Percentiles rank a stretch among this genome's conserved stretches.
Evolutionary conservation across 2,797 vertebrate genomes (phyloP).

Genomic region (Momotus momota): DNA sequence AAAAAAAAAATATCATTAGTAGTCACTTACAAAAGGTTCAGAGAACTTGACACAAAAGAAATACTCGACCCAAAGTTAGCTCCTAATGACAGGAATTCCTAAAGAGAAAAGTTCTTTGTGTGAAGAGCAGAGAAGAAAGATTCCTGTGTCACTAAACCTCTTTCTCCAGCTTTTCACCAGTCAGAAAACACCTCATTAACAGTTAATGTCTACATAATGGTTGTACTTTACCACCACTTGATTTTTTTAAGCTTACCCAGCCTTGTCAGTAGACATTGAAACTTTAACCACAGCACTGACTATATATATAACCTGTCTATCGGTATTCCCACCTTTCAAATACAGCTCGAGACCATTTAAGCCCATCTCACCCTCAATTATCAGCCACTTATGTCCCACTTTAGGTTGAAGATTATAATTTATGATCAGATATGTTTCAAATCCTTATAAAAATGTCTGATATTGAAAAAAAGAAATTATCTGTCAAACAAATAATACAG

Average conservation of each 20-base stretch:
- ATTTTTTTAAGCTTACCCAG: slow-evolving; percentile 41
- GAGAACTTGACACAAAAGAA: background rate
- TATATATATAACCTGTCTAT: background rate
- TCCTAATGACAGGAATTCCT: slow-evolving; percentile 15
- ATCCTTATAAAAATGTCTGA: background rate
- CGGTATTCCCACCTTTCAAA: background rate
- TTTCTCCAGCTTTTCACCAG: slow-evolving; percentile 57
- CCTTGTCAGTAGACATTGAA: background rate
- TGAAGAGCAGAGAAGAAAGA: slow-evolving; percentile 13
- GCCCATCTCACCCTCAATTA: too few species aligned
- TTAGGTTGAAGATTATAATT: background rate
- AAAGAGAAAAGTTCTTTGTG: slow-evolving; percentile 36
- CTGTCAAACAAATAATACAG: background rate
- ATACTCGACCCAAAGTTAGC: background rate
- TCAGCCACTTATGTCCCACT: background rate
- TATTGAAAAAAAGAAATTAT: too few species aligned
- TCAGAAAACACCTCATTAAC: slow-evolving; percentile 67
- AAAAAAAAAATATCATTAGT: background rate
- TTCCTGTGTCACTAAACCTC: slow-evolving; percentile 32
- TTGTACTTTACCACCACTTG: slow-evolving; percentile 31
- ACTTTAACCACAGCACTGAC: background rate
- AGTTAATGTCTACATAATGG: slow-evolving; percentile 30
- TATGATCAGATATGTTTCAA: background rate
- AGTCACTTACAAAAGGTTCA: background rate
- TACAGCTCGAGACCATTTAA: background rate